phyloP scores from a whole-genome alignment of 1,140 invertebrate species.

The Cylas formicarius region DNA sequence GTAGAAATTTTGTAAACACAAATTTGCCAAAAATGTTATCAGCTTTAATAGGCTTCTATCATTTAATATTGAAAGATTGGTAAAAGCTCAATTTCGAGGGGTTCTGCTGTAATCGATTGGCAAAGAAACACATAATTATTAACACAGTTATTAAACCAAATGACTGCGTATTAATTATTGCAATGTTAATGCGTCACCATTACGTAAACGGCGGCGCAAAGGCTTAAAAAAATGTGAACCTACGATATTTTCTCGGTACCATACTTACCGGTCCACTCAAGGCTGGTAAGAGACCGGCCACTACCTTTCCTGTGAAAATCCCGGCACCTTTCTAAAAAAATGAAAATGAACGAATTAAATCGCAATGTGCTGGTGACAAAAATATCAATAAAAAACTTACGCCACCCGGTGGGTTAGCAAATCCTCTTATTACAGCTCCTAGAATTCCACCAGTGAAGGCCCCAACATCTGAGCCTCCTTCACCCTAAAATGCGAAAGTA shows the following conservation, averaged over 20 bases:
- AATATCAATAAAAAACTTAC: constrained; percentile 31
- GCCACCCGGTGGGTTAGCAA: constrained; percentile 48
- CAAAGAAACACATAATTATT: too few species aligned
- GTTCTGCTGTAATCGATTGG: too few species aligned
- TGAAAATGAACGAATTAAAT: constrained; percentile 12
- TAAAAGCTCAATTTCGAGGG: too few species aligned
- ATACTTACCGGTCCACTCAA: constrained; percentile 38
- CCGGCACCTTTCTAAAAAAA: constrained; percentile 40
- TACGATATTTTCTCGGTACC: too few species aligned
- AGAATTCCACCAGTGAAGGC: constrained; percentile 44
- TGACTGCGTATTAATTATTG: too few species aligned
- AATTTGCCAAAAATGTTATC: too few species aligned
- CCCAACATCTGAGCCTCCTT: constrained; percentile 46
- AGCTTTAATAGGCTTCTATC: too few species aligned
- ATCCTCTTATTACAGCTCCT: constrained; percentile 45
- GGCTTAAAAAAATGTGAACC: neutral
- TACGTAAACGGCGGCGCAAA: too few species aligned
- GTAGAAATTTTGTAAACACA: too few species aligned
- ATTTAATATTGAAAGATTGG: too few species aligned
- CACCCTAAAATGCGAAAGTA: neutral
- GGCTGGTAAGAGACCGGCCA: constrained; percentile 34
- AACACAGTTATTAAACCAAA: too few species aligned
- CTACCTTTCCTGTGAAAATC: constrained; percentile 34
- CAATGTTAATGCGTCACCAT: too few species aligned
- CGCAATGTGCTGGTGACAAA: constrained; percentile 3